These are phyloP conservation scores for Anseranas semipalmata DNA, from an alignment of 2,113 vertebrate species.

Conservation along the genomic window DNA sequence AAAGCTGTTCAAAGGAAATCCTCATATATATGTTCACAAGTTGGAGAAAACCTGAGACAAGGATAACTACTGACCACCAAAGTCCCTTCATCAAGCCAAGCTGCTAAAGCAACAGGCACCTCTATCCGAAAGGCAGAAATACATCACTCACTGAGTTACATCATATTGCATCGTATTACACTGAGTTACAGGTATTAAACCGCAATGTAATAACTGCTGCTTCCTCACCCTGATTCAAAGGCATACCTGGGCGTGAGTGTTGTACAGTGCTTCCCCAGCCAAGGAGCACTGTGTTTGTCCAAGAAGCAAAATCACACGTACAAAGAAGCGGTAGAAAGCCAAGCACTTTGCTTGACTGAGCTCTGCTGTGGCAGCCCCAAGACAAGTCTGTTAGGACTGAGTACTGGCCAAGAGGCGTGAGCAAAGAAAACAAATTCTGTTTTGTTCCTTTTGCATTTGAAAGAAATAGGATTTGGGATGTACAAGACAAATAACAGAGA, in stretches of 20 bases:
- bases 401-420: background rate
- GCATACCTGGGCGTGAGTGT: accelerated
- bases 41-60: background rate
- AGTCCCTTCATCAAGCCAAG: background rate
- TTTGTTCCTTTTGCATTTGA: background rate
- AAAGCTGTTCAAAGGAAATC: background rate
- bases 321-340: background rate
- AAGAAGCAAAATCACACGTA: background rate
- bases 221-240: background rate
- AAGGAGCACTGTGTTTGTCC: accelerated
- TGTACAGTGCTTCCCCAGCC: background rate
- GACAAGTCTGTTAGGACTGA: background rate
- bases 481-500: background rate
- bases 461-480: background rate
- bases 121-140: background rate
- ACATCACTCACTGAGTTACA: background rate
- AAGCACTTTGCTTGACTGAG: background rate
- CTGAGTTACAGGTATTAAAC: no score
- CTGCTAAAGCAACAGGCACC: background rate
- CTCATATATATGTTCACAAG: accelerated
- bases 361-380: background rate
- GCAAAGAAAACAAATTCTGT: background rate
- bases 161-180: no score
- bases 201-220: no score
- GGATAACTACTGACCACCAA: background rate